Evolutionary conservation across 2,113 vertebrate genomes (phyloP).

Genomic region (Plotosus lineatus): DNA sequence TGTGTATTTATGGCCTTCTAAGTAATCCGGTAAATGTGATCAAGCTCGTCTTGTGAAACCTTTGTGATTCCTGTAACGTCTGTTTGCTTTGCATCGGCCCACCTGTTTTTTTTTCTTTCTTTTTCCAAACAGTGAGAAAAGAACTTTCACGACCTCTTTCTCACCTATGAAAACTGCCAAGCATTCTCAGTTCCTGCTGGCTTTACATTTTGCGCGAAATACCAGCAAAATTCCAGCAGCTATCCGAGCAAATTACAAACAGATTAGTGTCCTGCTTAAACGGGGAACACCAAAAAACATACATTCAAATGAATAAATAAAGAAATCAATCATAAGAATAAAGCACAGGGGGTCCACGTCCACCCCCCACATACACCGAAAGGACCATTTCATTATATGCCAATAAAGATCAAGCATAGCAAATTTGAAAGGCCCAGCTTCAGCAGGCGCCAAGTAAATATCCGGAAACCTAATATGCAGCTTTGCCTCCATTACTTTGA

Average conservation of each 20-base stretch:
- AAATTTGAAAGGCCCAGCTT: no score
- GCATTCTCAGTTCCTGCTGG: neutral
- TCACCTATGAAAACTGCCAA: conserved; percentile 6
- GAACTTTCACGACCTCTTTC: conserved; percentile 40
- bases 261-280: neutral
- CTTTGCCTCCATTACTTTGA: no score
- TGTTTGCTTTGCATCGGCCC: neutral
- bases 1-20: conserved; percentile 23
- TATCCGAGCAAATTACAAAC: neutral
- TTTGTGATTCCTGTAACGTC: conserved; percentile 18
- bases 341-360: no score
- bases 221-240: neutral
- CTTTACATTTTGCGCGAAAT: neutral
- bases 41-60: neutral
- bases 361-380: no score
- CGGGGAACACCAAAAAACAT: no score
- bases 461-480: no score
- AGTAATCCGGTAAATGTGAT: neutral
- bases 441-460: no score
- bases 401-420: no score
- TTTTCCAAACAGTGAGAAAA: conserved; percentile 10
- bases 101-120: conserved; percentile 5
- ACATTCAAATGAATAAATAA: no score
- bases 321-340: no score
- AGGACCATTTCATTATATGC: no score